Conservation (phyloP, 1,140 invertebrate genomes). For the Colletes gigas region DNA sequence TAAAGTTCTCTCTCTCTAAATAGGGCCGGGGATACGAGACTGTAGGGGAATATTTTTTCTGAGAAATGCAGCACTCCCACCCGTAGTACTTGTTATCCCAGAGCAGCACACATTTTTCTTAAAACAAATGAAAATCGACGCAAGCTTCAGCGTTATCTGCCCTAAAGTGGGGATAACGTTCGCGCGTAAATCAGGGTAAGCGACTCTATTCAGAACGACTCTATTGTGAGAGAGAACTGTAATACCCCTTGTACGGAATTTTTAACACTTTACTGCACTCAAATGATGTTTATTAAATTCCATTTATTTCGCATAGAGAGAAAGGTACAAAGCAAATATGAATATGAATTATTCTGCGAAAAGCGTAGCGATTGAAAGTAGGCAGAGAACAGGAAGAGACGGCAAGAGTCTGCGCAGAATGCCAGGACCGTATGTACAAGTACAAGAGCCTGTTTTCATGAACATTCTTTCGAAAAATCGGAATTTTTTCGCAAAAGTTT, state of each 20-base stretch:
- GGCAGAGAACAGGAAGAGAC: conserved; percentile 46
- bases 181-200: too few species aligned
- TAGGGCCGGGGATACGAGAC: too few species aligned
- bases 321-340: background rate
- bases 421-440: conserved; percentile 36
- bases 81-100: too few species aligned
- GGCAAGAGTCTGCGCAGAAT: conserved; percentile 48
- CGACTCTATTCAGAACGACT: too few species aligned
- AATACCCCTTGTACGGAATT: background rate
- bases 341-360: conserved; percentile 26
- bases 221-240: too few species aligned
- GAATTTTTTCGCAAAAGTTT: background rate
- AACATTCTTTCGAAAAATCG: background rate
- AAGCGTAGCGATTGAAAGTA: conserved; percentile 44
- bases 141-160: too few species aligned
- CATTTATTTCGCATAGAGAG: background rate
- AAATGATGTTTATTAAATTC: background rate
- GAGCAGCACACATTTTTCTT: too few species aligned
- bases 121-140: too few species aligned
- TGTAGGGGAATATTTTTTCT: too few species aligned
- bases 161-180: too few species aligned
- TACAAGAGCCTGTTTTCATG: conserved; percentile 5
- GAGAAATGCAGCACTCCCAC: too few species aligned
- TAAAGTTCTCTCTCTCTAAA: too few species aligned
- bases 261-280: background rate